These are phyloP conservation scores for Parnassius apollo DNA, from an alignment of 2,888 invertebrate species.

Conservation along the genomic window DNA sequence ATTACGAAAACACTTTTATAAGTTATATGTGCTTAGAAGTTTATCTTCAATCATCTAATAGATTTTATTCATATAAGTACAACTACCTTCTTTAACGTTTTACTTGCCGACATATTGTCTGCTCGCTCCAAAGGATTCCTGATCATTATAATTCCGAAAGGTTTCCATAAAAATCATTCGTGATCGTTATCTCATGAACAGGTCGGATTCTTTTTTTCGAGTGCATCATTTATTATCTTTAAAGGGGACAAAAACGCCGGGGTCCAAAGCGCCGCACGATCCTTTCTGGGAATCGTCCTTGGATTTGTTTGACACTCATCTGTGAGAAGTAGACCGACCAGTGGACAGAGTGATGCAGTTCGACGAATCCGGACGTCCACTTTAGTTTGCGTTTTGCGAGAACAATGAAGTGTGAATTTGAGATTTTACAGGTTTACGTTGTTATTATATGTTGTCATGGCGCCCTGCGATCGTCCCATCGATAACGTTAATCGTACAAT, in stretches of 20 bases:
- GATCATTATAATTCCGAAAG: constrained; percentile 77
- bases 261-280: constrained; percentile 76
- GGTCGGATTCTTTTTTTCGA: constrained; percentile 76
- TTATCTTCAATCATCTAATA: constrained; percentile 21
- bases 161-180: constrained; percentile 79
- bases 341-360: constrained; percentile 54
- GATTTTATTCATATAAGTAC: constrained; percentile 40
- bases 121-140: constrained; percentile 75
- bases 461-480: constrained; percentile 39
- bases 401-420: constrained; percentile 71
- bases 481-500: constrained; percentile 26
- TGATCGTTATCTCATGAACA: constrained; percentile 77
- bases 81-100: constrained; percentile 39
- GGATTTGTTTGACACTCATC: constrained; percentile 77
- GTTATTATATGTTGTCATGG: constrained; percentile 44
- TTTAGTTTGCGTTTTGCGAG: constrained; percentile 42
- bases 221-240: constrained; percentile 80
- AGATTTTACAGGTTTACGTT: constrained; percentile 46
- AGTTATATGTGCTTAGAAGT: constrained; percentile 6
- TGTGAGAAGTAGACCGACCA: constrained; percentile 72
- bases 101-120: constrained; percentile 77
- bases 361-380: constrained; percentile 56
- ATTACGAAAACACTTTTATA: constrained; percentile 14
- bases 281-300: constrained; percentile 74
- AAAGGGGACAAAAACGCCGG: constrained; percentile 70